These are phyloP conservation scores for Daktulosphaira vitifoliae DNA, from an alignment of 1,140 invertebrate genomes.

Conservation along the genomic window DNA sequence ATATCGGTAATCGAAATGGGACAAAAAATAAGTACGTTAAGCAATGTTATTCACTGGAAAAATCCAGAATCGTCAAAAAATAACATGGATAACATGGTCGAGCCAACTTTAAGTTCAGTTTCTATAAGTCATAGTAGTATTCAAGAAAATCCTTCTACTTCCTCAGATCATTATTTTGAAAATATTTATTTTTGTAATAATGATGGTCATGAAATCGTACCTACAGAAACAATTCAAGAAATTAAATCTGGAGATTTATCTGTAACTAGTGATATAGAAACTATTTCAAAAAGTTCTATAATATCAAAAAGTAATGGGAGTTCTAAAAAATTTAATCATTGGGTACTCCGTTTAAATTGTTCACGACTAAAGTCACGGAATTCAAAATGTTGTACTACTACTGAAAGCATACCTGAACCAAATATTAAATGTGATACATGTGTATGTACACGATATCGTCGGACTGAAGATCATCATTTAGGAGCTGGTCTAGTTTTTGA, in stretches of 20 bases:
- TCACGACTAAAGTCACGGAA: background rate
- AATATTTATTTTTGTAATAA: background rate
- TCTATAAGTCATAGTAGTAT: background rate
- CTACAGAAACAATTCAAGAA: too few relatives aligned
- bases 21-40: conserved; percentile 11
- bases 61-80: background rate
- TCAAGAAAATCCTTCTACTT: background rate
- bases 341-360: conserved; percentile 4
- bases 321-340: conserved; percentile 3
- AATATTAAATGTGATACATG: conserved; percentile 42
- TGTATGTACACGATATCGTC: conserved; percentile 53
- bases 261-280: too few relatives aligned
- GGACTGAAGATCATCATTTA: conserved; percentile 50
- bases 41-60: background rate
- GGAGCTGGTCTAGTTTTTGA: conserved; percentile 48
- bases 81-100: too few relatives aligned
- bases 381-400: background rate
- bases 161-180: background rate
- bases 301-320: background rate
- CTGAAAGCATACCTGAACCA: background rate
- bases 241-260: too few relatives aligned
- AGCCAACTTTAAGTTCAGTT: background rate
- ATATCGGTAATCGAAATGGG: background rate
- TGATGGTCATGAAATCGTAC: background rate
- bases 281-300: too few relatives aligned